Conservation (phyloP, 53 echinoderm and acorn worm genomes). For the Stichopus horrens region DNA sequence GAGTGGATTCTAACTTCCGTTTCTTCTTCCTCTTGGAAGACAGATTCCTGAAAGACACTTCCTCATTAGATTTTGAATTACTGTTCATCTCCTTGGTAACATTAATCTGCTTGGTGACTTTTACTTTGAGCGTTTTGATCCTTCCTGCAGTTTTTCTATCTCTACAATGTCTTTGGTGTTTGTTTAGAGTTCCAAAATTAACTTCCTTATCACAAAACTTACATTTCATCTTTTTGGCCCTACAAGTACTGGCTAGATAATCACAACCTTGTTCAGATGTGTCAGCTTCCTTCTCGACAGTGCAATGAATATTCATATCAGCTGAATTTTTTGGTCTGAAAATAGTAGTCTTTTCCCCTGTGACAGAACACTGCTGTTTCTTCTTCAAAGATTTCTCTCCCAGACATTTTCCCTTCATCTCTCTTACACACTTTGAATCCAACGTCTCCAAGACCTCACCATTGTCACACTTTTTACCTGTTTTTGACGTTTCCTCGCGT, state of each 20-base stretch:
- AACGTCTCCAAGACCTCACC: background rate
- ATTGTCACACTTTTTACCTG: background rate
- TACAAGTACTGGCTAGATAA: no score
- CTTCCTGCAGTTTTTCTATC: background rate
- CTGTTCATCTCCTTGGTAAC: background rate
- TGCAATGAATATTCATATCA: no score
- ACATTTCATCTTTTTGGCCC: background rate
- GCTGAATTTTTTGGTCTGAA: no score
- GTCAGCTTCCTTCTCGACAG: no score
- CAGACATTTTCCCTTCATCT: background rate
- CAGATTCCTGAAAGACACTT: background rate
- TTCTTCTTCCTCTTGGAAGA: background rate
- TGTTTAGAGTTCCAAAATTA: background rate
- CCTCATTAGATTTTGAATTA: background rate
- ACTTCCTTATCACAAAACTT: background rate
- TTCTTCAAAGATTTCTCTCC: background rate
- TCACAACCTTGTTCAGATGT: no score
- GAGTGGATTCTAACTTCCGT: background rate
- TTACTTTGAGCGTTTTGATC: background rate
- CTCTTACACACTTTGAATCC: background rate
- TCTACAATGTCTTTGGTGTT: background rate
- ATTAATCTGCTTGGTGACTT: background rate
- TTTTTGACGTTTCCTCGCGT: background rate
- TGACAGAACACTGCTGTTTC: background rate
- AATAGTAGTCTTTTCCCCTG: no score